Percentiles rank a stretch among this genome's conserved stretches.
Evolutionary conservation across 1,140 invertebrate genomes (phyloP).

Genomic region (Lordiphosa collinella): DNA sequence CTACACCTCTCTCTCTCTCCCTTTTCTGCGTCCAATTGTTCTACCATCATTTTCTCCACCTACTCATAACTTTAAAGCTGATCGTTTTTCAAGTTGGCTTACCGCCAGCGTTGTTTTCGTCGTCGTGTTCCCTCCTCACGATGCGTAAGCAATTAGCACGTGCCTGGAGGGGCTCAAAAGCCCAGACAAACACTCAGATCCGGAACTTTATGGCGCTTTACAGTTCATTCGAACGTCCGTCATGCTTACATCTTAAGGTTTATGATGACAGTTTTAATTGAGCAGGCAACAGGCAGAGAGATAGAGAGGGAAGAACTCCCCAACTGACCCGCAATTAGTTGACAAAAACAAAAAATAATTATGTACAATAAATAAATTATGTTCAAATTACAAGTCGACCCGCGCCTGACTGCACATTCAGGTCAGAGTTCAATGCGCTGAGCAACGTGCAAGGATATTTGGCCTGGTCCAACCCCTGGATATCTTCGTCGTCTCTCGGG

Average conservation of each 20-base stretch:
- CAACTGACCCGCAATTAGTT: conserved; percentile 20
- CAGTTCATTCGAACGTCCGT: conserved; percentile 53
- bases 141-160: conserved; percentile 73
- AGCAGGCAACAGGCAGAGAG: conserved; percentile 1
- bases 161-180: conserved; percentile 31
- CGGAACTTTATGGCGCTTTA: conserved; percentile 66
- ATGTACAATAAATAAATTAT: conserved; percentile 63
- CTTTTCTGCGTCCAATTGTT: too few species aligned
- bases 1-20: too few species aligned
- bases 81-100: too few species aligned
- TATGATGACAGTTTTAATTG: conserved; percentile 8
- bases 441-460: conserved; percentile 57
- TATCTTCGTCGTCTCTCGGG: not conserved
- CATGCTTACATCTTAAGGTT: conserved; percentile 24
- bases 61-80: too few species aligned
- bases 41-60: too few species aligned
- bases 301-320: too few species aligned
- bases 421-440: conserved; percentile 59
- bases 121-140: not conserved
- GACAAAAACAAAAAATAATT: conserved; percentile 31
- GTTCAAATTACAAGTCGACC: conserved; percentile 52
- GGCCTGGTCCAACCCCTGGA: not conserved
- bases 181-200: conserved; percentile 29
- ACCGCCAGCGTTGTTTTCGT: too few species aligned
- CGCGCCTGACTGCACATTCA: conserved; percentile 46